Conservation (phyloP, 2,888 invertebrate genomes). For the Coleophora deauratella region DNA sequence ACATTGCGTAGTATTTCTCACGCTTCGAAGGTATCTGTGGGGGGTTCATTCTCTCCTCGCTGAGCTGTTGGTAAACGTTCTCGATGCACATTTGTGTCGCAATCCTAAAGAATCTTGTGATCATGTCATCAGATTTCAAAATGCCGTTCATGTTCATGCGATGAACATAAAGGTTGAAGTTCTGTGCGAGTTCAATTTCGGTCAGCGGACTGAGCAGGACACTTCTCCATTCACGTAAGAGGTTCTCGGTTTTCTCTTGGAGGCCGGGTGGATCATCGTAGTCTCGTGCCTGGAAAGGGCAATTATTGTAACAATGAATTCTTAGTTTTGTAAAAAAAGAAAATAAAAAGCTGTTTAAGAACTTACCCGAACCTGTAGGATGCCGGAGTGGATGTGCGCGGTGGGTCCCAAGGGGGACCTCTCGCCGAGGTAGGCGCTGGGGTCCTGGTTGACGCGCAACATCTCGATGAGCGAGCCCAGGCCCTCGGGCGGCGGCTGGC, state of each 20-base stretch:
- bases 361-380: constrained; percentile 85
- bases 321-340: not conserved
- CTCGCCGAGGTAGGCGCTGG: constrained; percentile 81
- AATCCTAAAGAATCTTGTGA: constrained; percentile 96
- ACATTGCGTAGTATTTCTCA: constrained; percentile 94
- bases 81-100: constrained; percentile 98
- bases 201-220: constrained; percentile 88
- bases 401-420: constrained; percentile 85
- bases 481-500: constrained; percentile 88
- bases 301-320: not conserved
- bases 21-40: constrained; percentile 78
- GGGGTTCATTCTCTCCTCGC: constrained; percentile 79
- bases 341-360: not conserved
- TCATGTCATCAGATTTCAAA: constrained; percentile 96
- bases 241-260: constrained; percentile 94
- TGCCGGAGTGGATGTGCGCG: constrained; percentile 94
- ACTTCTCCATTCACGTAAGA: constrained; percentile 96
- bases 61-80: constrained; percentile 88
- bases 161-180: constrained; percentile 94
- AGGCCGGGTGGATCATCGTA: constrained; percentile 96
- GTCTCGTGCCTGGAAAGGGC: constrained; percentile 69
- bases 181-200: constrained; percentile 89
- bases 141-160: constrained; percentile 95
- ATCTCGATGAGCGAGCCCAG: constrained; percentile 87
- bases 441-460: constrained; percentile 82